A percentile compares a stretch with the other conserved stretches of the same genome.
These are phyloP conservation scores for Drosophila mauritiana DNA, from an alignment of 1,140 invertebrate genomes.

Conservation along the genomic window DNA sequence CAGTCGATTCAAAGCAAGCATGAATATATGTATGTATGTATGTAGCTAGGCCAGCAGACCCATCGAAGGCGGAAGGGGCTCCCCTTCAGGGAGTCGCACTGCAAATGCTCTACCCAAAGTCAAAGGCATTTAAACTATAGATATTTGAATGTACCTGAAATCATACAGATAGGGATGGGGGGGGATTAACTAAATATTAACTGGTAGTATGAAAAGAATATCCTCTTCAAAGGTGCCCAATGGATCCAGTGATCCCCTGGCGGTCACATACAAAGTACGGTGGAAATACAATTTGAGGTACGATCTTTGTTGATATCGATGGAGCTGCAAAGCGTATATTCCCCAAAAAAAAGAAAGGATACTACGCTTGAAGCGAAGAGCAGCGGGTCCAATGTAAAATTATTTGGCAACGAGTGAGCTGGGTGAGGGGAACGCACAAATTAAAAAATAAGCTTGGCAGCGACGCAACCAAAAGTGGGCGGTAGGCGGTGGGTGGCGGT, in stretches of 20 bases:
- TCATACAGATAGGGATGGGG: no score
- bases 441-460: conserved; percentile 47
- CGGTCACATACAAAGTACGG: no score
- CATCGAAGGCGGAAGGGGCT: not conserved
- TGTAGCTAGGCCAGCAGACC: not conserved
- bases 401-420: conserved; percentile 36
- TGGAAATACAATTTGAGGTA: no score
- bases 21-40: not conserved
- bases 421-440: conserved; percentile 24
- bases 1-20: conserved; percentile 23
- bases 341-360: no score
- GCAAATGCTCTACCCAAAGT: not conserved
- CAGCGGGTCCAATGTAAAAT: conserved; percentile 30
- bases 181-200: no score
- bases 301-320: not conserved
- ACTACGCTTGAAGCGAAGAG: no score
- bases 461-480: conserved; percentile 5
- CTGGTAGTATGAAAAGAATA: no score
- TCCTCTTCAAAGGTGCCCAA: no score
- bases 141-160: no score
- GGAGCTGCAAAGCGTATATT: no score
- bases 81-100: not conserved
- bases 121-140: no score
- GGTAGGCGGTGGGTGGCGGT: not conserved
- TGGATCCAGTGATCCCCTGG: no score